phyloP scores from a whole-genome alignment of 2,113 vertebrate species.

The Eclectus roratus region DNA sequence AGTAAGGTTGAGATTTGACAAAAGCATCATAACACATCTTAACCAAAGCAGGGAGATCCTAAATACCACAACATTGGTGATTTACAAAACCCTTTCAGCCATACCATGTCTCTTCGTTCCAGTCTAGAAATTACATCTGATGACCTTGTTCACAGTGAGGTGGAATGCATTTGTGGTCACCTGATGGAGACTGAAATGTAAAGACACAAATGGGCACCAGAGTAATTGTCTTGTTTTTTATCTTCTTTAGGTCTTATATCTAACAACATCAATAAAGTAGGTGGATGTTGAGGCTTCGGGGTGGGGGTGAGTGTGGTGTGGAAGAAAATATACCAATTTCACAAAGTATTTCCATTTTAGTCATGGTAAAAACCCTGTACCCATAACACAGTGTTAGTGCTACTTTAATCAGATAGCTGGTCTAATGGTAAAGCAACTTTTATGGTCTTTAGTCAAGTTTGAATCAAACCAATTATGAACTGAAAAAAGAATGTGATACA shows the following conservation, averaged over 20 bases:
- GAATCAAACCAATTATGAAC: background rate
- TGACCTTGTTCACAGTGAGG: background rate
- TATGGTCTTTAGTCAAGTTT: background rate
- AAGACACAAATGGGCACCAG: background rate
- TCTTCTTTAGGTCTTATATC: conserved; percentile 44
- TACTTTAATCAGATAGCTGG: conserved; percentile 2
- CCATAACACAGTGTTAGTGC: background rate
- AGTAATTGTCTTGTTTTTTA: background rate
- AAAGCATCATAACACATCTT: background rate
- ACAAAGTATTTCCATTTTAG: conserved; percentile 35
- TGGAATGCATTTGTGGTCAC: conserved; percentile 4
- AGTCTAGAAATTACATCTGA: background rate
- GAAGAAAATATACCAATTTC: conserved; percentile 25
- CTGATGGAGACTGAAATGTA: conserved; percentile 9
- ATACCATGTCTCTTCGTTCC: background rate
- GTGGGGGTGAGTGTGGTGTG: conserved; percentile 23
- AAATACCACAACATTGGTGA: background rate
- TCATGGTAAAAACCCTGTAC: background rate
- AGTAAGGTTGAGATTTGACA: background rate
- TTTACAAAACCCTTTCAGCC: background rate
- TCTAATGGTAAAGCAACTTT: background rate
- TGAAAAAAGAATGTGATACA: background rate
- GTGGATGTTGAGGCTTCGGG: background rate
- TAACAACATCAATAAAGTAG: conserved; percentile 42
- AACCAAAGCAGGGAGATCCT: background rate